These are phyloP conservation scores for Tupaia tana DNA, from an alignment of 2,113 vertebrate species.

Conservation along the genomic window DNA sequence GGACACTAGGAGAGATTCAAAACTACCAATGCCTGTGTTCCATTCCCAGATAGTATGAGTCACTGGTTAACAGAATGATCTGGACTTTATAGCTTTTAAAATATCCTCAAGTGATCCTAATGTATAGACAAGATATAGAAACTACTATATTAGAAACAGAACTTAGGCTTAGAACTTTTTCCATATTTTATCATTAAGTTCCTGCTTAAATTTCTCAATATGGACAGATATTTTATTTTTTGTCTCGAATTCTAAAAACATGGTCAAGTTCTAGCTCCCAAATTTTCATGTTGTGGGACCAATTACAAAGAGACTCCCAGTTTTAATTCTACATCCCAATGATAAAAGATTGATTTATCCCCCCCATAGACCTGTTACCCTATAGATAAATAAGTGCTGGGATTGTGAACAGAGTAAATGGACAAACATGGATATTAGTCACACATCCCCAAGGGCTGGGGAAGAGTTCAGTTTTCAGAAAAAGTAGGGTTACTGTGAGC, in stretches of 20 bases:
- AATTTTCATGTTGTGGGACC: neutral
- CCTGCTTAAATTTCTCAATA: neutral
- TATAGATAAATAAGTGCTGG: neutral
- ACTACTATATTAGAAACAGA: neutral
- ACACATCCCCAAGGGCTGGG: neutral
- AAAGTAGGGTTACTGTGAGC: neutral
- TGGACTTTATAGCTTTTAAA: neutral
- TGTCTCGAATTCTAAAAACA: neutral
- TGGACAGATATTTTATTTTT: neutral
- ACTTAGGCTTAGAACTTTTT: neutral
- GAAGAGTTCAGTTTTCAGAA: neutral
- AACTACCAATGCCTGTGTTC: neutral
- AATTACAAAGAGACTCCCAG: neutral
- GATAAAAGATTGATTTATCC: neutral
- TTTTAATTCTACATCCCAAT: neutral
- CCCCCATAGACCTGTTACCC: neutral
- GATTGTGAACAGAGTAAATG: neutral
- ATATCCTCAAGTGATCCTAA: neutral
- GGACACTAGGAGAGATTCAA: neutral
- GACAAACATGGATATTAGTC: neutral
- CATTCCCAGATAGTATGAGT: neutral
- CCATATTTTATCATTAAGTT: neutral
- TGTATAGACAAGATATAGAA: neutral
- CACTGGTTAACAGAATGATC: neutral
- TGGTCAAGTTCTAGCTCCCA: neutral